Percentiles rank a stretch among this genome's conserved stretches.
Conservation (phyloP, 2,797 vertebrate genomes). For the Spondyliosoma cantharus region DNA sequence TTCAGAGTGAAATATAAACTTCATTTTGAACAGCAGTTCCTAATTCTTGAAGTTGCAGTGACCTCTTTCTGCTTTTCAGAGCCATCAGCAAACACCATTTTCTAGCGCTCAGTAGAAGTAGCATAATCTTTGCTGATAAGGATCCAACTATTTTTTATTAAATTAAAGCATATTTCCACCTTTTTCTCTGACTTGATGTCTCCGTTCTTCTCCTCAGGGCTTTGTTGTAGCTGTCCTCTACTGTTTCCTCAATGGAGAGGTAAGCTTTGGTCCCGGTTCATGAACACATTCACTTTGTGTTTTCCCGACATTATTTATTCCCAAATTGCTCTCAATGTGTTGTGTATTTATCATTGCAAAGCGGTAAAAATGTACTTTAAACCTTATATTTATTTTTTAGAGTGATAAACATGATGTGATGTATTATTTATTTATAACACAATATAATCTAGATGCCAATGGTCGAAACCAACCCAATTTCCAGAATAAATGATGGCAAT, state of each 20-base stretch:
- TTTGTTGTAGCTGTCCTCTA: constrained; percentile 98
- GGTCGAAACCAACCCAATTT: background rate
- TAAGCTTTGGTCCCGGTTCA: constrained; percentile 77
- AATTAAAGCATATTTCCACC: background rate
- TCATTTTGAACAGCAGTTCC: background rate
- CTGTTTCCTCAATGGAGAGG: constrained; percentile 99
- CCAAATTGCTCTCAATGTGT: background rate
- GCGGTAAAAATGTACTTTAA: background rate
- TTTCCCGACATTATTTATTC: background rate
- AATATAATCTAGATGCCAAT: background rate
- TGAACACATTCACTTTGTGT: background rate
- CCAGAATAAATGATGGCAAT: no score
- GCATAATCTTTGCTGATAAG: background rate
- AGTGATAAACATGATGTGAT: background rate
- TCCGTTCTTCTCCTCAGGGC: constrained; percentile 82
- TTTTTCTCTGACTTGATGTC: background rate
- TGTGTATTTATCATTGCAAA: background rate
- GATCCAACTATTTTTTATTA: background rate
- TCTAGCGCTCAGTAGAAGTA: background rate
- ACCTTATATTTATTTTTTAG: background rate
- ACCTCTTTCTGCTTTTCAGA: background rate
- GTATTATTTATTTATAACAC: background rate
- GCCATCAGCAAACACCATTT: background rate
- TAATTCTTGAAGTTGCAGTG: background rate
- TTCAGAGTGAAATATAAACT: background rate